These are phyloP conservation scores for Morpho achilles DNA, from an alignment of 2,888 invertebrate species.

Conservation along the genomic window DNA sequence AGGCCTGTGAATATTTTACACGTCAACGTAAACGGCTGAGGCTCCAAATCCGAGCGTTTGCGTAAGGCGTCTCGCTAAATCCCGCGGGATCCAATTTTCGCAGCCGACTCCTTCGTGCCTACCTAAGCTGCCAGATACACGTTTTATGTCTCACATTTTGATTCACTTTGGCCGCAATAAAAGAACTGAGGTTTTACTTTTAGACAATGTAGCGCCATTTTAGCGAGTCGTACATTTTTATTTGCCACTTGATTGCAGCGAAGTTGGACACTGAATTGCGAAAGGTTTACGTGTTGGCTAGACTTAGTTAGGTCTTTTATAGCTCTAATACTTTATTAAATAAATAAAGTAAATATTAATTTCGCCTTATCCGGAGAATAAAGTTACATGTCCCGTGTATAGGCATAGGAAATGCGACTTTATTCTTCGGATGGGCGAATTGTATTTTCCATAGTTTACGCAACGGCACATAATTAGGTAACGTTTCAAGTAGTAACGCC, in stretches of 20 bases:
- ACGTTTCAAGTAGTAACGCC: no score
- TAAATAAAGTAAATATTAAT: no score
- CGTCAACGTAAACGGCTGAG: conserved; percentile 45
- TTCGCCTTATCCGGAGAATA: no score
- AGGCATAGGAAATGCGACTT: no score
- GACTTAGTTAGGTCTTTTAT: no score
- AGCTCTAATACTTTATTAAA: no score
- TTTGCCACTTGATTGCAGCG: conserved; percentile 18
- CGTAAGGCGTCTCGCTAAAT: conserved; percentile 57
- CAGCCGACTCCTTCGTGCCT: conserved; percentile 54
- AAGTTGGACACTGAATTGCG: conserved; percentile 8
- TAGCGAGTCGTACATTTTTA: conserved; percentile 21
- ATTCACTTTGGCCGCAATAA: conserved; percentile 48
- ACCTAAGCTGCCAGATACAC: conserved; percentile 50
- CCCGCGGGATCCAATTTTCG: conserved; percentile 69
- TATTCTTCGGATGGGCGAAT: no score
- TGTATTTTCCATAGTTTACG: no score
- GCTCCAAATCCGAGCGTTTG: conserved; percentile 42
- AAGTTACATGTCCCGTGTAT: no score
- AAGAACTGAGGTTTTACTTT: conserved; percentile 35
- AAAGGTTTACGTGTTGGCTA: no score
- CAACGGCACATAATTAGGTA: no score
- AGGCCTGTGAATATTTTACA: conserved; percentile 59
- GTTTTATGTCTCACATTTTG: conserved; percentile 50
- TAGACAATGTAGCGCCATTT: conserved; percentile 24